Evolutionary conservation across 2,888 invertebrate genomes (phyloP).

Genomic region (Bellardia pandia): DNA sequence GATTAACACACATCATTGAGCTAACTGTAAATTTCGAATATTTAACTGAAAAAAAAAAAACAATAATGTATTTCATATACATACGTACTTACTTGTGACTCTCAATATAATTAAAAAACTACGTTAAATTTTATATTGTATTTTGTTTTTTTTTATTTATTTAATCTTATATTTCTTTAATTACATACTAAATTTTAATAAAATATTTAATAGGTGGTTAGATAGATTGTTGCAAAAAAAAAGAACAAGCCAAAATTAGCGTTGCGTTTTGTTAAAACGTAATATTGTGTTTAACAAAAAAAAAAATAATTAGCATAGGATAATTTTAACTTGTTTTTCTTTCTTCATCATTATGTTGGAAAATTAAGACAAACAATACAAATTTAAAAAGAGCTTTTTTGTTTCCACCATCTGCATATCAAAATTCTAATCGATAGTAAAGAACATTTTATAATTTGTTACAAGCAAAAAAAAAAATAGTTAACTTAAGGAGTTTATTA

Average conservation of each 20-base stretch:
- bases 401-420: slow-evolving; percentile 51
- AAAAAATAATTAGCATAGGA: not conserved
- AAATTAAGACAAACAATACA: slow-evolving; percentile 74
- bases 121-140: not conserved
- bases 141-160: slow-evolving; percentile 28
- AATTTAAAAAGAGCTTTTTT: slow-evolving; percentile 68
- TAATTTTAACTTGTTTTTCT: slow-evolving; percentile 66
- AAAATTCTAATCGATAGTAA: slow-evolving; percentile 29
- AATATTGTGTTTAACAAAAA: slow-evolving; percentile 34
- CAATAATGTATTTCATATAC: too few relatives aligned
- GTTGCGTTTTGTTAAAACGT: slow-evolving; percentile 42
- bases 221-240: slow-evolving; percentile 55
- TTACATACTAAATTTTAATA: slow-evolving; percentile 65
- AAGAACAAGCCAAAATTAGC: slow-evolving; percentile 70
- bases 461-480: slow-evolving; percentile 52
- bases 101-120: not conserved
- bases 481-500: slow-evolving; percentile 26
- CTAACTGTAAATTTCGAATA: too few relatives aligned
- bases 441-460: slow-evolving; percentile 30
- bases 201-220: slow-evolving; percentile 71
- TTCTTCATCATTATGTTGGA: slow-evolving; percentile 44
- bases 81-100: slow-evolving; percentile 10
- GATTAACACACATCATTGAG: too few relatives aligned
- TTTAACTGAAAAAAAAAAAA: too few relatives aligned
- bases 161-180: slow-evolving; percentile 50